A percentile compares a stretch with the other conserved stretches of the same genome.
Conservation (phyloP, 2,113 vertebrate species). For the Carettochelys insculpta region DNA sequence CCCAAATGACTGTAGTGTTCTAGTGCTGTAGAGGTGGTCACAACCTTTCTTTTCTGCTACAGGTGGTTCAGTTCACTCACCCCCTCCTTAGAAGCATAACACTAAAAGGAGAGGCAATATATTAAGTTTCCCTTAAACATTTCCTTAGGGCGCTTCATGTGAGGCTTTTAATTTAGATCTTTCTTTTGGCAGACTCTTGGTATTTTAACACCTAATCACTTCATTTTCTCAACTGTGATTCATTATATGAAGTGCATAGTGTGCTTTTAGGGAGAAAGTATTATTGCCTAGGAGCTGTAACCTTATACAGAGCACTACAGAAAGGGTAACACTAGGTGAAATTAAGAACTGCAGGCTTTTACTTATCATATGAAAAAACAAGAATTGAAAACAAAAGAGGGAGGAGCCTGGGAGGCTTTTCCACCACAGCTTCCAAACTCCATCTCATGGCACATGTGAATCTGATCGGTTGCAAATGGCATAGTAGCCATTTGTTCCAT, state of each 20-base stretch:
- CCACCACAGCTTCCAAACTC: not conserved
- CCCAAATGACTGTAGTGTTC: not conserved
- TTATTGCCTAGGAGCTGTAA: not conserved
- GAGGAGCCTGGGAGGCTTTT: not conserved
- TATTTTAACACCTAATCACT: not conserved
- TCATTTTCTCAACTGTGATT: not conserved
- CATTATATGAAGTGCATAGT: not conserved
- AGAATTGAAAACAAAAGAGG: not conserved
- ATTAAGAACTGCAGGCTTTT: not conserved
- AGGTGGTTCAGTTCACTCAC: not conserved
- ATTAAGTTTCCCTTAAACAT: not conserved
- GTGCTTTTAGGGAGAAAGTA: not conserved
- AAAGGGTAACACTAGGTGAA: not conserved
- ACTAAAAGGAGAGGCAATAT: not conserved
- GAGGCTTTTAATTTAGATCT: not conserved
- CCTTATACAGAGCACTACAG: not conserved
- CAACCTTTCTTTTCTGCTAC: not conserved
- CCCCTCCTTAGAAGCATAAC: not conserved
- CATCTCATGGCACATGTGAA: not conserved
- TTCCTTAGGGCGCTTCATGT: not conserved
- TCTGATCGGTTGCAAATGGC: not conserved
- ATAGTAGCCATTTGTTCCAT: not conserved
- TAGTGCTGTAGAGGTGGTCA: not conserved
- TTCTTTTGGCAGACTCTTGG: not conserved
- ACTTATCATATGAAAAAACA: not conserved